These are phyloP conservation scores for Dendrocincla fuliginosa DNA, from an alignment of 2,797 vertebrate genomes.

Conservation along the genomic window DNA sequence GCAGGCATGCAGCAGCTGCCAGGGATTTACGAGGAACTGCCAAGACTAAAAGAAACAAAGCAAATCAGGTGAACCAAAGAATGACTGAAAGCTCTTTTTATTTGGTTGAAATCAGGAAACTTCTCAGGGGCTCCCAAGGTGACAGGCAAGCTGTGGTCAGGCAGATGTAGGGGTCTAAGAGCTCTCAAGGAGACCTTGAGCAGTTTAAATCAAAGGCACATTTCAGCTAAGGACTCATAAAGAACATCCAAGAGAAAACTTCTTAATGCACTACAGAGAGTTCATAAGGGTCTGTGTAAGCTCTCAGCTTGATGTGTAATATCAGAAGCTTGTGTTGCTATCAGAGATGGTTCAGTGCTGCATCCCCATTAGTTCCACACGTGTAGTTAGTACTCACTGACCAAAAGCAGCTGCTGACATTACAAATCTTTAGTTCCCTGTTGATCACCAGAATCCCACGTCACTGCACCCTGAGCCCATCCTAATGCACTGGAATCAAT, in stretches of 20 bases:
- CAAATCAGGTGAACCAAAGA: neutral
- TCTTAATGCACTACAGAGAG: neutral
- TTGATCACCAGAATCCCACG: neutral
- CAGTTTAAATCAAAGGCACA: neutral
- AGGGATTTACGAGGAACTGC: neutral
- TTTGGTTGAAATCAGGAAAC: neutral
- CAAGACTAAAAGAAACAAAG: neutral
- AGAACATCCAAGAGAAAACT: neutral
- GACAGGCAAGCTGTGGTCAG: neutral
- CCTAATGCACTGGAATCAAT: neutral
- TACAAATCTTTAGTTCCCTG: neutral
- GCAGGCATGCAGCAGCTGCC: neutral
- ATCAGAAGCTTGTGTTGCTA: neutral
- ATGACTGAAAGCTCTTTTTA: neutral
- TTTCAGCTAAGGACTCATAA: neutral
- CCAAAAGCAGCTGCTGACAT: neutral
- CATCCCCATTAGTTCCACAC: neutral
- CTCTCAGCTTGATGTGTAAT: neutral
- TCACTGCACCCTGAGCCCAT: fast-evolving
- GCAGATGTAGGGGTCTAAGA: neutral
- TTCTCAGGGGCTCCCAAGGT: neutral
- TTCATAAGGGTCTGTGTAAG: neutral
- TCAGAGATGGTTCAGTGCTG: neutral
- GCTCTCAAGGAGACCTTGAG: neutral
- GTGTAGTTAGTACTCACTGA: neutral